Evolutionary conservation across 2,113 vertebrate genomes (phyloP).

Genomic region (Festucalex cinctus): DNA sequence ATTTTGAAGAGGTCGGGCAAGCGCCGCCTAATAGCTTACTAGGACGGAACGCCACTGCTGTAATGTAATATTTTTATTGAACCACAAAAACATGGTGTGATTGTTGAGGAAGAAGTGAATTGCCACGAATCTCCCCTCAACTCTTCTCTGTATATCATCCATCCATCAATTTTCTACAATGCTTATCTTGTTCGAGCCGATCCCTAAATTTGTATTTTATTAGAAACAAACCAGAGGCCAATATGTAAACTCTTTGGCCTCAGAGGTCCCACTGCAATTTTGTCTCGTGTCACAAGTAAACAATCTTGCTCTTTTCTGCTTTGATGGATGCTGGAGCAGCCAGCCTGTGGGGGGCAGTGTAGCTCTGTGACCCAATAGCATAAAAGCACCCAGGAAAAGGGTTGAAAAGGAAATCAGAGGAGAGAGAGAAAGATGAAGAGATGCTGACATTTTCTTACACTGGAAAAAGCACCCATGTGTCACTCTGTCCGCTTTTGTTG

Average conservation of each 20-base stretch:
- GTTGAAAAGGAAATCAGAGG: background rate
- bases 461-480: background rate
- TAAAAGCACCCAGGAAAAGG: background rate
- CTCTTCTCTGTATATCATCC: too few species aligned
- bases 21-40: too few species aligned
- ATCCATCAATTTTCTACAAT: too few species aligned
- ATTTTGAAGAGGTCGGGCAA: too few species aligned
- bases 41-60: too few species aligned
- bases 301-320: background rate
- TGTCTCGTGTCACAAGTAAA: background rate
- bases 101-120: too few species aligned
- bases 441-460: background rate
- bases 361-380: slow-evolving; percentile 38
- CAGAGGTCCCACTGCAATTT: background rate
- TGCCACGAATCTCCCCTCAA: too few species aligned
- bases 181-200: too few species aligned
- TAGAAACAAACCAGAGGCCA: background rate
- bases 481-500: background rate
- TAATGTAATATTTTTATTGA: too few species aligned
- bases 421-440: background rate
- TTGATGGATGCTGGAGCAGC: background rate
- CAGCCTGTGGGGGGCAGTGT: slow-evolving; percentile 62
- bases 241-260: background rate
- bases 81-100: too few species aligned
- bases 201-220: too few species aligned